Conservation (phyloP, 2,888 invertebrate species). For the Hydraecia micacea region DNA sequence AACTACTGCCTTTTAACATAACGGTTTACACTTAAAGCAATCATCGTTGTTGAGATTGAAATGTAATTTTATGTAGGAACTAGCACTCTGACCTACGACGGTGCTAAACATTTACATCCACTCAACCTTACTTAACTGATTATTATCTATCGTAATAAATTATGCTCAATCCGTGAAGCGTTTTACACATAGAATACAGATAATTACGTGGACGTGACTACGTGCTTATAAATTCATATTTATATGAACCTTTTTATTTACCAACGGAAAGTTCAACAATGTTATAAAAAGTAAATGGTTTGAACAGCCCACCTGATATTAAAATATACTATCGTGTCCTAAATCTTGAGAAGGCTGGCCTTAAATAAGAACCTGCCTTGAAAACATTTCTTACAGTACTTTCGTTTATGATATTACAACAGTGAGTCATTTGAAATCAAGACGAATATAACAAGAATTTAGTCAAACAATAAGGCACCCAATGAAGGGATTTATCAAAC, state of each 20-base stretch:
- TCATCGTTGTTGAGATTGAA: constrained; percentile 79
- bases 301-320: constrained; percentile 58
- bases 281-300: constrained; percentile 54
- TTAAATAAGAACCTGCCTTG: constrained; percentile 46
- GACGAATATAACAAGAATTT: constrained; percentile 35
- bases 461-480: constrained; percentile 47
- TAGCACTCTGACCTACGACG: constrained; percentile 75
- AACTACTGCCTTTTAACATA: constrained; percentile 78
- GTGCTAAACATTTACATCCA: constrained; percentile 71
- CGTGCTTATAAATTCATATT: constrained; percentile 57
- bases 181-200: constrained; percentile 58
- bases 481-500: constrained; percentile 50
- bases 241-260: constrained; percentile 53
- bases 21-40: constrained; percentile 77
- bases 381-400: constrained; percentile 44
- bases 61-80: constrained; percentile 81
- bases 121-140: constrained; percentile 64
- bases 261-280: constrained; percentile 46
- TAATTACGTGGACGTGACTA: constrained; percentile 54
- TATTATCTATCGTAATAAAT: constrained; percentile 65
- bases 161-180: constrained; percentile 52
- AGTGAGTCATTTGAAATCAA: constrained; percentile 43
- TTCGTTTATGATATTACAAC: constrained; percentile 22
- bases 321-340: constrained; percentile 56
- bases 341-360: constrained; percentile 51